Evolutionary conservation across 2,797 vertebrate species (phyloP), one percentile per base, ranked within the genome.

Genomic region (Hoplostethus atlanticus): DNA sequence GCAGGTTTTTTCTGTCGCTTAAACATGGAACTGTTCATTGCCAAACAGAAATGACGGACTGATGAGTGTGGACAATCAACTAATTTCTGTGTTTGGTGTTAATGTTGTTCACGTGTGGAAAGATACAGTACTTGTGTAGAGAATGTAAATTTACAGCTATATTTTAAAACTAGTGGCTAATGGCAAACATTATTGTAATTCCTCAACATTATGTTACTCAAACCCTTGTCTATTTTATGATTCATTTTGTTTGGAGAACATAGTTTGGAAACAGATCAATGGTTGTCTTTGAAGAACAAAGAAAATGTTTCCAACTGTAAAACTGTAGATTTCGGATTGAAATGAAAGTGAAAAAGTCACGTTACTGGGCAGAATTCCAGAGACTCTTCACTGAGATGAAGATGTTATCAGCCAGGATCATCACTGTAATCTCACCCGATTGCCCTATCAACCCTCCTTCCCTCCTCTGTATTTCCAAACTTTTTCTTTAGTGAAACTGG

Each of bases 81-180:
- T 96, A 95, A 96, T 97, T 96, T 97, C 96, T 96, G 97, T 97
- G 97, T 98, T 97, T 96, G 94, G 95, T 97, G 97, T 99, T 96
- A 95, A 96, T 97, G 97, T 99, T 96, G 97, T 98, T 97, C 96
- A 95, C 95, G 96, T 98, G 97, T 98, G 96, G 96, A 97, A 96
- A 98, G 96, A 97, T 97, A 96, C 96, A 96, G 96, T 98, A 97
- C 96, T 96, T 97, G 97, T 98, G 97, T 98, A 98, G 97, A 97
- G 96, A 98, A 98, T 99, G 97, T 99, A 98, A 95, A 98, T 98
- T 97, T 98, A 97, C 96, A 97, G 96, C 97, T 98, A 98, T 97
- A 97, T 98, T 98, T 98, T 97, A 96, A 97, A 97, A 97, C 95
- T 98, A 98, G 97, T 96, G 96, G 97, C 97, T 98, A 92, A 95